A percentile compares a stretch with the other conserved stretches of the same genome.
These are phyloP conservation scores for Hormaphis cornu DNA, from an alignment of 1,140 invertebrate genomes.

Conservation along the genomic window DNA sequence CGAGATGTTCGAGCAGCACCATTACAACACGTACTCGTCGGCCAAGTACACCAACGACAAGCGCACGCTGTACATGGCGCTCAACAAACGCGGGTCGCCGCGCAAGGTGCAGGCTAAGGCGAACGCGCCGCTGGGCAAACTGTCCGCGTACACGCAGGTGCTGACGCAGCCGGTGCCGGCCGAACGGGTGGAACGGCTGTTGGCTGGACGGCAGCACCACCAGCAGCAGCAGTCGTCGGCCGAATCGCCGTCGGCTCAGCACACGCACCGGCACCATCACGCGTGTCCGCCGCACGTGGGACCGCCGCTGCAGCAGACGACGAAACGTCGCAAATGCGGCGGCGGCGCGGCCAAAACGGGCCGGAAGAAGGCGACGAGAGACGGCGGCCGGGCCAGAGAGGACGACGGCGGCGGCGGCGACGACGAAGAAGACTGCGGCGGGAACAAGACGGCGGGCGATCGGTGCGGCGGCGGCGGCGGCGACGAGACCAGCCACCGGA, in stretches of 20 bases:
- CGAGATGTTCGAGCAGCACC: slow-evolving; percentile 70
- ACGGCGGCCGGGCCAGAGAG: slow-evolving; percentile 17
- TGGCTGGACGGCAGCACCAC: slow-evolving; percentile 37
- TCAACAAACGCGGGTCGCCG: slow-evolving; percentile 60
- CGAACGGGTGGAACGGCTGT: slow-evolving; percentile 48
- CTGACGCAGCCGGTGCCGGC: slow-evolving; percentile 54
- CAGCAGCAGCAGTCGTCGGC: neutral
- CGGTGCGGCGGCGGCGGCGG: neutral
- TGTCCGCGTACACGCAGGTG: slow-evolving; percentile 58
- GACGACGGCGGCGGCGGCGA: neutral
- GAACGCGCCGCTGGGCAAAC: slow-evolving; percentile 56
- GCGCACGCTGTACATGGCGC: slow-evolving; percentile 63
- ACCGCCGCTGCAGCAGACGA: neutral
- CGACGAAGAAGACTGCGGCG: neutral
- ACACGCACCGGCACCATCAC: slow-evolving; percentile 33
- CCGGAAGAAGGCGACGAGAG: too few species aligned
- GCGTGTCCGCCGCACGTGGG: slow-evolving; percentile 32
- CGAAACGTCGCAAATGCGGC: slow-evolving; percentile 12
- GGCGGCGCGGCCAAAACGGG: neutral
- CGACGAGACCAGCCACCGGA: neutral
- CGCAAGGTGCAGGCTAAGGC: slow-evolving; percentile 58
- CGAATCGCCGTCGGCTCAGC: neutral
- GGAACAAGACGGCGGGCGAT: neutral
- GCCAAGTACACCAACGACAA: slow-evolving; percentile 59
- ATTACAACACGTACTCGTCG: slow-evolving; percentile 77